A percentile compares a stretch with the other conserved stretches of the same genome.
Evolutionary conservation across 1,140 invertebrate species (phyloP).

Genomic region (Pollicipes pollicipes): DNA sequence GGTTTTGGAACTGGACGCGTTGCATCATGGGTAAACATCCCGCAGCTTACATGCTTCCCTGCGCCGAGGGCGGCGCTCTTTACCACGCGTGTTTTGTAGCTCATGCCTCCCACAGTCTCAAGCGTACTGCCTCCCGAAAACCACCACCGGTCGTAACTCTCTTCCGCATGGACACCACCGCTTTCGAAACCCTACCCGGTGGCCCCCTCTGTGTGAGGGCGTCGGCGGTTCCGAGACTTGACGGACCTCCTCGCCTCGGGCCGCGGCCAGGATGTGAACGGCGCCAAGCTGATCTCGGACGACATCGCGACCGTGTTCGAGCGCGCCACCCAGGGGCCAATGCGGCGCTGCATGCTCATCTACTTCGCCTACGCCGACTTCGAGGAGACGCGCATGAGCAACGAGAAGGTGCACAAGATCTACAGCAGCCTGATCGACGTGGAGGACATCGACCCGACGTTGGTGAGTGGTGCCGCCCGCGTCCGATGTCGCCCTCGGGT

Average conservation of each 20-base stretch:
- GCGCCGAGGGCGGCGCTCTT: no score
- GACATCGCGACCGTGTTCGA: conserved; percentile 89
- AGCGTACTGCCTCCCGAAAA: no score
- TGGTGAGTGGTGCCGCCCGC: conserved; percentile 43
- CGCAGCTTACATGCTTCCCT: conserved; percentile 12
- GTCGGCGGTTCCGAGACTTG: no score
- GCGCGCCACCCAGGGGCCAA: conserved; percentile 58
- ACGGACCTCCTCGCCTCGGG: no score
- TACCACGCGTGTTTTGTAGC: no score
- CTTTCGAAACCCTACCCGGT: no score
- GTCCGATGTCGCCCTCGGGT: no score
- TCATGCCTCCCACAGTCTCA: no score
- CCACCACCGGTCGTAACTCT: no score
- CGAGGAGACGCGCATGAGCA: conserved; percentile 88
- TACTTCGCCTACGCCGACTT: conserved; percentile 99
- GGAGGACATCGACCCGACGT: conserved; percentile 76
- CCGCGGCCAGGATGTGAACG: conserved; percentile 62
- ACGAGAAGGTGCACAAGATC: conserved; percentile 93
- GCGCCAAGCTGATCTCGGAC: conserved; percentile 76
- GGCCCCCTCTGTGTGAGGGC: no score
- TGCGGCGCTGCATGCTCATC: conserved; percentile 79
- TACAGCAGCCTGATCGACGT: conserved; percentile 82
- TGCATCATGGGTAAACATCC: conserved; percentile 6
- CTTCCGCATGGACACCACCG: no score
- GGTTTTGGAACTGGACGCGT: conserved; percentile 5